phyloP scores from a whole-genome alignment of 1,140 invertebrate genomes.

The Drosophila sturtevanti region DNA sequence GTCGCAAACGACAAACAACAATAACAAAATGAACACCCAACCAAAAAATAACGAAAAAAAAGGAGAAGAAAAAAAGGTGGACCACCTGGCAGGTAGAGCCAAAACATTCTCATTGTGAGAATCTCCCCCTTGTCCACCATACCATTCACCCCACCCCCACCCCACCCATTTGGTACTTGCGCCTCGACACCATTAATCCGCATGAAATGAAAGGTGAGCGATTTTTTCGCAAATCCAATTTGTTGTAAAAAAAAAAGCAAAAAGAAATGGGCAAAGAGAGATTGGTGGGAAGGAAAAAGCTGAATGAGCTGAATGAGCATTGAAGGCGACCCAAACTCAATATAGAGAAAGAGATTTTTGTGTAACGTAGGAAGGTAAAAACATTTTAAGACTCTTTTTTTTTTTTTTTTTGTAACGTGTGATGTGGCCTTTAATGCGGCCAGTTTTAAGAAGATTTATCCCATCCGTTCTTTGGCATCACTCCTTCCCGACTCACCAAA shows the following conservation, averaged over 20 bases:
- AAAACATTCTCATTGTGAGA: conserved; percentile 52
- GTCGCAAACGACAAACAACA: conserved; percentile 16
- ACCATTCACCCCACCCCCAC: too few species aligned
- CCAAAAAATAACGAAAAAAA: neutral
- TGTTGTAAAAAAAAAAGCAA: conserved; percentile 52
- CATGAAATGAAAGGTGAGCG: conserved; percentile 78
- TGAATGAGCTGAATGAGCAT: conserved; percentile 6
- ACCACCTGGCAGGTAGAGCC: conserved; percentile 14
- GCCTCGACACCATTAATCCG: conserved; percentile 74
- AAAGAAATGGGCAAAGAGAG: conserved; percentile 4
- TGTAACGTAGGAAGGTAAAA: conserved; percentile 45
- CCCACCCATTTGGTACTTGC: conserved; percentile 4
- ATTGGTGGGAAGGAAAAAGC: too few species aligned
- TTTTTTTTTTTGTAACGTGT: neutral
- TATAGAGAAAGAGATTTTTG: conserved; percentile 15
- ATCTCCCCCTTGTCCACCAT: conserved; percentile 23
- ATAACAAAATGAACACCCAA: conserved; percentile 25
- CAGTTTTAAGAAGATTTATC: conserved; percentile 13
- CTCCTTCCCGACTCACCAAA: neutral
- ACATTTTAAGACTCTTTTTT: conserved; percentile 44
- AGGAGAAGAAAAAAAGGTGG: conserved; percentile 4
- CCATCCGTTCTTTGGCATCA: neutral
- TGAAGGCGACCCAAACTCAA: conserved; percentile 9
- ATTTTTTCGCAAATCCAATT: conserved; percentile 79
- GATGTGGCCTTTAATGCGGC: neutral